phyloP scores from a whole-genome alignment of 2,797 vertebrate genomes.

The Cottoperca gobio region DNA sequence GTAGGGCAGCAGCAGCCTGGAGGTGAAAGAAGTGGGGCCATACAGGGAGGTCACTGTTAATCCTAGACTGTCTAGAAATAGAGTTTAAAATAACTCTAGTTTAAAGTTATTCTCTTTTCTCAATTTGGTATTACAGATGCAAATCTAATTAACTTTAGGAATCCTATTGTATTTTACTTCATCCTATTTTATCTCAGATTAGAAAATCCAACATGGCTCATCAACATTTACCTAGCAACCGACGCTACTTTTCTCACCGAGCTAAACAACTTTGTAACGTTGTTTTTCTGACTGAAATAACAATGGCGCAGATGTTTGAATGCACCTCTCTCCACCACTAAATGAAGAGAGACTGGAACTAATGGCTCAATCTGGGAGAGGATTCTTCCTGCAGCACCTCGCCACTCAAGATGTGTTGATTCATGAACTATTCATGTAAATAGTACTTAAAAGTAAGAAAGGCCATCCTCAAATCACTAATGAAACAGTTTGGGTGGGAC shows the following conservation, averaged over 20 bases:
- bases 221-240: too few species aligned
- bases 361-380: neutral
- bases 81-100: constrained; percentile 10
- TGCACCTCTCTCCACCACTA: neutral
- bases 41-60: constrained; percentile 9
- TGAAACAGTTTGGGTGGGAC: neutral
- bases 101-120: too few species aligned
- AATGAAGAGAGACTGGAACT: neutral
- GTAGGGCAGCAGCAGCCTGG: constrained; percentile 49
- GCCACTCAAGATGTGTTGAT: neutral
- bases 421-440: neutral
- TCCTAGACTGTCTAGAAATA: constrained; percentile 32
- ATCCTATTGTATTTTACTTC: too few species aligned
- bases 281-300: too few species aligned
- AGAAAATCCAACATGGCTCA: too few species aligned
- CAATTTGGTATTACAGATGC: too few species aligned
- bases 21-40: constrained; percentile 45
- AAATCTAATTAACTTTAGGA: too few species aligned
- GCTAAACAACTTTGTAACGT: too few species aligned
- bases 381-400: neutral
- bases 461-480: neutral
- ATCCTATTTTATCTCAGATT: too few species aligned
- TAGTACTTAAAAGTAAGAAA: neutral
- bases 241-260: too few species aligned
- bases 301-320: neutral